A percentile compares a stretch with the other conserved stretches of the same genome.
Conservation (phyloP, 2,888 invertebrate genomes). For the Rhopalosiphum nymphaeae region DNA sequence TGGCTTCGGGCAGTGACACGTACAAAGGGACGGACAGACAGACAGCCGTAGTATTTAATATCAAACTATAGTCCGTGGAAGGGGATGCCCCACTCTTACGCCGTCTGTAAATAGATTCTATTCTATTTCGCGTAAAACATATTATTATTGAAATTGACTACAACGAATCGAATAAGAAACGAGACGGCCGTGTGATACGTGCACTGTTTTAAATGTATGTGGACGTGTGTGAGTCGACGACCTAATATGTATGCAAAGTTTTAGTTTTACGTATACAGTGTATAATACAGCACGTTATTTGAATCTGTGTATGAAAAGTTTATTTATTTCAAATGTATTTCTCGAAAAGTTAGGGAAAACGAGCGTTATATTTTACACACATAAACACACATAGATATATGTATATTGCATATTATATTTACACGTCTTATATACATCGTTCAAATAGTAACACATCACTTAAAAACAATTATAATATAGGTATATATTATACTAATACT, state of each 20-base stretch:
- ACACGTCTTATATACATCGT: not conserved
- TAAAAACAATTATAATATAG: not conserved
- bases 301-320: not conserved
- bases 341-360: not conserved
- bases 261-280: not conserved
- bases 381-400: not conserved
- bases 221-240: not conserved
- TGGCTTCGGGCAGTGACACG: not conserved
- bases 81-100: too few relatives aligned
- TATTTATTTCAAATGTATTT: constrained; percentile 4
- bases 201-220: constrained; percentile 35
- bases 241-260: constrained; percentile 57
- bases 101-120: constrained; percentile 27
- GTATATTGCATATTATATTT: not conserved
- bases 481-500: not conserved
- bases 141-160: constrained; percentile 51
- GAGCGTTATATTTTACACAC: not conserved
- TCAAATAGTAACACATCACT: not conserved
- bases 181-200: constrained; percentile 19
- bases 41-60: not conserved
- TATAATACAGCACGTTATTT: not conserved
- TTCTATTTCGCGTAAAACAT: not conserved
- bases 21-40: not conserved
- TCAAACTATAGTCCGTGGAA: not conserved
- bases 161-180: constrained; percentile 48